phyloP scores from a whole-genome alignment of 2,113 vertebrate species.

The Balaeniceps rex region DNA sequence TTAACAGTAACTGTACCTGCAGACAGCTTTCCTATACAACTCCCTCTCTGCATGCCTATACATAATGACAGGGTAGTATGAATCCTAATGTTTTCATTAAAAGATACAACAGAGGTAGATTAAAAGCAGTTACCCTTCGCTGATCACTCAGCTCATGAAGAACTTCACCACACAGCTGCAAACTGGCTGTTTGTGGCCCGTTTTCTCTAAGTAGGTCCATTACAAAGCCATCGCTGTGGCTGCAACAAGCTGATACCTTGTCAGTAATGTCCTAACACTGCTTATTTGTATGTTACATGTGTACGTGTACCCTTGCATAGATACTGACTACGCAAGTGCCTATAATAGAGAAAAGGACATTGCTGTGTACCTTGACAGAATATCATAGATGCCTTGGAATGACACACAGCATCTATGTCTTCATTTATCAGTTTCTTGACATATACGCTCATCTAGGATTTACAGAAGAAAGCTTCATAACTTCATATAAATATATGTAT shows the following conservation, averaged over 20 bases:
- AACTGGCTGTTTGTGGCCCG: not conserved
- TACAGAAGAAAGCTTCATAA: not conserved
- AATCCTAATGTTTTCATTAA: not conserved
- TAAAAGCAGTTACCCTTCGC: not conserved
- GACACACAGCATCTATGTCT: accelerated
- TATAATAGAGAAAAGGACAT: not conserved
- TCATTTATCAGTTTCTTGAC: not conserved
- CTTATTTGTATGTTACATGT: accelerated
- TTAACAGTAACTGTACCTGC: not conserved
- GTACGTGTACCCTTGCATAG: not conserved
- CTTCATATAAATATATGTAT: not conserved
- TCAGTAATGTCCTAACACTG: not conserved
- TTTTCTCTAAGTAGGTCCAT: not conserved
- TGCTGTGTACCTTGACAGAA: not conserved
- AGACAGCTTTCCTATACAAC: not conserved
- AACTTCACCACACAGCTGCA: not conserved
- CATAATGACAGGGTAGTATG: not conserved
- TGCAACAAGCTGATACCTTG: not conserved
- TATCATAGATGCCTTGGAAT: not conserved
- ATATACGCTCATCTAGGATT: not conserved
- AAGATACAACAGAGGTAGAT: not conserved
- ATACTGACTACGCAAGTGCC: too few relatives aligned
- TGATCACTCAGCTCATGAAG: not conserved
- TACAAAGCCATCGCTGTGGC: not conserved
- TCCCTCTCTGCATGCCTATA: not conserved